Conservation (phyloP, 1,140 invertebrate species). For the Paralvinella palmiformis region DNA sequence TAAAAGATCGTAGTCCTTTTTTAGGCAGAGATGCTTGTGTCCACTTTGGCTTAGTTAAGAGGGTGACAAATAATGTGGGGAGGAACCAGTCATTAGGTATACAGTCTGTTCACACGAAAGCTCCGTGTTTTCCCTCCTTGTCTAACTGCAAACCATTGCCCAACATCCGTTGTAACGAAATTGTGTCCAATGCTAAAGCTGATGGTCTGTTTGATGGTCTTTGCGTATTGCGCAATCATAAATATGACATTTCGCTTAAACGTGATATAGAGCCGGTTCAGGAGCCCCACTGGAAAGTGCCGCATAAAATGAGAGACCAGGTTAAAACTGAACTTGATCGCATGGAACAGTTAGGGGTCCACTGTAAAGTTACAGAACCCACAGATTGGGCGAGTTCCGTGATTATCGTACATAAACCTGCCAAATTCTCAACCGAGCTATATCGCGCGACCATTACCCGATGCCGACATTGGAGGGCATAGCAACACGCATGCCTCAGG, state of each 20-base stretch:
- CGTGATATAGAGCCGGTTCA: slow-evolving; percentile 7
- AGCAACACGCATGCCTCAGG: slow-evolving; percentile 23
- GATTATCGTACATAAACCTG: slow-evolving; percentile 21
- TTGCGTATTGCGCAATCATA: background rate
- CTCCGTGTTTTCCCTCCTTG: no score
- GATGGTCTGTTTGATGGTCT: background rate
- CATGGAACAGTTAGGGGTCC: slow-evolving; percentile 16
- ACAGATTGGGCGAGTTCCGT: slow-evolving; percentile 25
- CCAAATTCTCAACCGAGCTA: slow-evolving; percentile 24
- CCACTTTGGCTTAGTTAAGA: background rate
- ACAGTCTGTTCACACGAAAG: background rate
- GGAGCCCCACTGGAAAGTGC: slow-evolving; percentile 11
- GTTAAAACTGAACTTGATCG: slow-evolving; percentile 20
- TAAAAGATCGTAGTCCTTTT: background rate
- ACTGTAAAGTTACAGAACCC: slow-evolving; percentile 23
- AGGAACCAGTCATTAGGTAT: background rate
- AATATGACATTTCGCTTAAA: background rate
- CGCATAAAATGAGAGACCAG: slow-evolving; percentile 13
- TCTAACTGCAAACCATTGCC: background rate
- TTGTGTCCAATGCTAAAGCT: background rate
- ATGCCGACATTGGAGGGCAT: slow-evolving; percentile 28
- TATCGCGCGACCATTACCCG: slow-evolving; percentile 21
- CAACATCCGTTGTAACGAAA: background rate
- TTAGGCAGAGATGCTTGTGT: background rate
- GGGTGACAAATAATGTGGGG: background rate